These are phyloP conservation scores for Drosophila monieri DNA, from an alignment of 2,888 invertebrate genomes.

Conservation along the genomic window DNA sequence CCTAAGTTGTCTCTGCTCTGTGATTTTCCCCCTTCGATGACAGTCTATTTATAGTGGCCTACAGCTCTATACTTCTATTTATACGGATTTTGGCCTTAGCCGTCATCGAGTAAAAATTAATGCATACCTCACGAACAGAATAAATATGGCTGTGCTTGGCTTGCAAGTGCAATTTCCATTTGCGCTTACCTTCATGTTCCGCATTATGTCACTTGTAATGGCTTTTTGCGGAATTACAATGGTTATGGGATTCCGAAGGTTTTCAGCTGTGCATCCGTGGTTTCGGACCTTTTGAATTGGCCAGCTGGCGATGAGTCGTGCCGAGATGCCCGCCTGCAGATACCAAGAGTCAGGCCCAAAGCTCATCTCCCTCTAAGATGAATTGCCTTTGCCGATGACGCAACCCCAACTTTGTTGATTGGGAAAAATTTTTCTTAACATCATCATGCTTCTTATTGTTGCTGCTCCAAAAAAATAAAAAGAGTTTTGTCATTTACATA, in stretches of 20 bases:
- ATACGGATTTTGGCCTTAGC: constrained; percentile 40
- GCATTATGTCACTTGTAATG: constrained; percentile 55
- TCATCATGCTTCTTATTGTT: constrained; percentile 36
- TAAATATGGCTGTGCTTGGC: constrained; percentile 18
- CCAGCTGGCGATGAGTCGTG: constrained; percentile 53
- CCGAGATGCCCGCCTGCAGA: constrained; percentile 58
- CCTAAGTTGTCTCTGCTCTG: constrained; percentile 2
- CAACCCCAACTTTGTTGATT: constrained; percentile 28
- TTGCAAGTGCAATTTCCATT: constrained; percentile 21
- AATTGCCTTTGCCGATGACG: constrained; percentile 53
- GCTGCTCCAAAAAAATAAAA: constrained; percentile 34
- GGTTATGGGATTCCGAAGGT: constrained; percentile 59
- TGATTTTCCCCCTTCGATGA: constrained; percentile 26
- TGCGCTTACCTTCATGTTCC: constrained; percentile 49
- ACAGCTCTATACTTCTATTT: constrained; percentile 9
- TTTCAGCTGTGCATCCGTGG: constrained; percentile 32
- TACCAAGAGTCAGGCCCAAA: constrained; percentile 40
- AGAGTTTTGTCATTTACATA: constrained; percentile 58
- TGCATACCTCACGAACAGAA: constrained; percentile 36
- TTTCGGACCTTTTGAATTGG: constrained; percentile 56
- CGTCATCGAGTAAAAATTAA: constrained; percentile 28
- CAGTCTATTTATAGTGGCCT: constrained; percentile 31
- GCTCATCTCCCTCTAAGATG: constrained; percentile 34
- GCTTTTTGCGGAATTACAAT: constrained; percentile 32
- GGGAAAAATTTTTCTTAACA: constrained; percentile 30